Base-by-base conservation (phyloP, 2,797 vertebrate genomes). In the Pogoniulus pusillus region DNA sequence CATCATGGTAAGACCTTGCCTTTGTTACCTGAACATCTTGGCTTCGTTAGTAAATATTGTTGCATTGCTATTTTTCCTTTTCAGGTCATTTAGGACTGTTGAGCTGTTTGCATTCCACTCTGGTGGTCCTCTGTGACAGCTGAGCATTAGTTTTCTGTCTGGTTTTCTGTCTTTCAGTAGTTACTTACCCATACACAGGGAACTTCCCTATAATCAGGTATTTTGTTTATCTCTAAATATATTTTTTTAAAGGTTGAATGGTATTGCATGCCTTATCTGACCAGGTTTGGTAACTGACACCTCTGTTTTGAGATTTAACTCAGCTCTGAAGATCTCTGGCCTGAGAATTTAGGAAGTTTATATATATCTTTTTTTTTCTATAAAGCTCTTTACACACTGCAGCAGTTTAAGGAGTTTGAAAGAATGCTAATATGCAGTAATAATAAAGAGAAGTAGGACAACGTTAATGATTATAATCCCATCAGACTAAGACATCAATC, bases 391-490 rank as follows among this genome's bases (percentile, higher is more conserved):
- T 58, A 53, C 32, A 16, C 71, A 26, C 26, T 90, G 78, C 47
- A 72, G 37, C 65, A 69, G 22, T 86, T 78, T 49, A 66, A 85
- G 71, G 55, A 89, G 68, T 91, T 78, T 86, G 88, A 69, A 82
- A 73, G 68, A 78, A 82, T 68, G 54, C 6, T 90, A 80, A 71
- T 82, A 70, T 66, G 71, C 49, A 64, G 77, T 53, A 87, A 81
- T 92, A 86, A 91, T 68, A 34, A 86, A 51, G 54, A 94, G 37
- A 93, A 93, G 51, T 89, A 93, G 92, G 78, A 89, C 86, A 91
- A 7, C 69, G 17, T 75, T 94, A 94, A 94, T 85, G 55, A 75
- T 94, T 85, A 74, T 90, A 94, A 95, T 93, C 93, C 89, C 90
- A 87, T 93, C 88, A 87, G 92, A 85, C 63, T 90, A 87, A 91